Percentiles rank a stretch among this genome's conserved stretches.
Conservation (phyloP, 2,888 invertebrate genomes). For the Endotricha flammealis region DNA sequence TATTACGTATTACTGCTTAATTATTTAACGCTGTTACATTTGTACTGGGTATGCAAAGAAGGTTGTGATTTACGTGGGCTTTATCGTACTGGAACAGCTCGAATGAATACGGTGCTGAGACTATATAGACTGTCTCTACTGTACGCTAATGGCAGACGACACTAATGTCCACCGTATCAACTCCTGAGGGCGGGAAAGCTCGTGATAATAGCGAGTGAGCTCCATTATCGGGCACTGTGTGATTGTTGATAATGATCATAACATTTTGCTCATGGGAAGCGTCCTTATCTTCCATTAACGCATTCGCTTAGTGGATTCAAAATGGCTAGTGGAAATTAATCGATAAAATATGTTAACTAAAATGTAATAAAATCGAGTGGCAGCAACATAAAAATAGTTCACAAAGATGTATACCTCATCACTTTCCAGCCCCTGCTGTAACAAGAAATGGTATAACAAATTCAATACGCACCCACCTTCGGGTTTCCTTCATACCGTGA, state of each 20-base stretch:
- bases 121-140: constrained; percentile 4
- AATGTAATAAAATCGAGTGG: constrained; percentile 73
- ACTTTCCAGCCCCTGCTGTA: constrained; percentile 95
- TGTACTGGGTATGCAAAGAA: constrained; percentile 6
- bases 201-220: constrained; percentile 61
- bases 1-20: constrained; percentile 8
- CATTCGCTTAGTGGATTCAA: constrained; percentile 68
- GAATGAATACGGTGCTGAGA: background rate
- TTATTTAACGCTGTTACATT: constrained; percentile 10
- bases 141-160: background rate
- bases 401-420: constrained; percentile 88
- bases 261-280: constrained; percentile 68
- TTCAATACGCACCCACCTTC: constrained; percentile 78
- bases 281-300: constrained; percentile 74
- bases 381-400: constrained; percentile 77
- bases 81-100: constrained; percentile 7
- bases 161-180: constrained; percentile 7
- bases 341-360: constrained; percentile 71
- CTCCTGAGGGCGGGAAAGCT: constrained; percentile 42
- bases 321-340: constrained; percentile 72
- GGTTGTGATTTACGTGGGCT: constrained; percentile 5
- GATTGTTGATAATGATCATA: constrained; percentile 51
- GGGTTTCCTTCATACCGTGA: constrained; percentile 61
- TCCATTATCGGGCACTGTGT: constrained; percentile 51
- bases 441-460: constrained; percentile 80